phyloP scores from a whole-genome alignment of 2,113 vertebrate genomes.

The Crotophaga sulcirostris region DNA sequence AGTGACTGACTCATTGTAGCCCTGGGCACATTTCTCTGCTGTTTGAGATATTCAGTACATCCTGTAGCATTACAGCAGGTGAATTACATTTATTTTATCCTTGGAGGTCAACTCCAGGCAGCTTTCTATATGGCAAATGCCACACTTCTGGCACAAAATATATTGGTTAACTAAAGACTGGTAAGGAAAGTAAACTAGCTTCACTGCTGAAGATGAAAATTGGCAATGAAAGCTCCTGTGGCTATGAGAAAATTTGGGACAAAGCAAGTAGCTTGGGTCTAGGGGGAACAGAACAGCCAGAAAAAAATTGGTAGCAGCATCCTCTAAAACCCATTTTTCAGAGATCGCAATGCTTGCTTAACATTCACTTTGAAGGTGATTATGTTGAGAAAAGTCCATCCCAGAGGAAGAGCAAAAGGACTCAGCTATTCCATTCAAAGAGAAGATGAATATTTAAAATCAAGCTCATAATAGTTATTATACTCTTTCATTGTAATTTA shows the following conservation, averaged over 20 bases:
- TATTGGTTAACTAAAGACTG: not conserved
- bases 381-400: not conserved
- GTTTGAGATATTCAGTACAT: slow-evolving; percentile 26
- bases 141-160: not conserved
- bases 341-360: slow-evolving; percentile 5
- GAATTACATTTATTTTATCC: slow-evolving; percentile 37
- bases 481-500: slow-evolving; percentile 11
- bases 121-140: not conserved
- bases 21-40: slow-evolving; percentile 34
- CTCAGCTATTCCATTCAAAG: slow-evolving; percentile 10
- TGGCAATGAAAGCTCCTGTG: not conserved
- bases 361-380: slow-evolving; percentile 35
- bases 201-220: not conserved
- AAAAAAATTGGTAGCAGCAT: not conserved
- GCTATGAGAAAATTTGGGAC: not conserved
- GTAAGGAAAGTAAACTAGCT: not conserved
- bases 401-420: slow-evolving; percentile 12
- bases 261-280: not conserved
- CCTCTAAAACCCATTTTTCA: not conserved
- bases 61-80: slow-evolving; percentile 15
- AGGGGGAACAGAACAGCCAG: not conserved
- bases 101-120: not conserved
- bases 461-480: not conserved
- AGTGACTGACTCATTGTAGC: slow-evolving; percentile 22
- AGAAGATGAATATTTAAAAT: slow-evolving; percentile 42